A percentile compares a stretch with the other conserved stretches of the same genome.
These are phyloP conservation scores for Eupristina koningsbergeri DNA, from an alignment of 1,140 invertebrate genomes.

Conservation along the genomic window DNA sequence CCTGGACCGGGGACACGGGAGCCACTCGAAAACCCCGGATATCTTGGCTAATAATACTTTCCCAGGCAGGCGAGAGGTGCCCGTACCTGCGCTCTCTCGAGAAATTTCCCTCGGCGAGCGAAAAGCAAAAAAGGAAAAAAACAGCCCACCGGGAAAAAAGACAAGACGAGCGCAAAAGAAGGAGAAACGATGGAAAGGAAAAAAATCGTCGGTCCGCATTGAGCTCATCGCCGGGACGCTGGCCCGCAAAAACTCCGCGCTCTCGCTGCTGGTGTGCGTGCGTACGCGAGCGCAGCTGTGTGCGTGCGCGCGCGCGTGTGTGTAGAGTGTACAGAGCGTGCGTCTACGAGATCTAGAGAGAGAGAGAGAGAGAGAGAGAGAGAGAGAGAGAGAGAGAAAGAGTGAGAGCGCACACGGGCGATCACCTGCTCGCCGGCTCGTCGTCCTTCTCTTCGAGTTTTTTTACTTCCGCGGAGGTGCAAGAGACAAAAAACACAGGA, in stretches of 20 bases:
- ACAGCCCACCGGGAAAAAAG: not conserved
- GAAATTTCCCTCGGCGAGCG: slow-evolving; percentile 33
- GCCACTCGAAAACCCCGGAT: not conserved
- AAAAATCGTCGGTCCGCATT: slow-evolving; percentile 42
- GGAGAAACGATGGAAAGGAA: not conserved
- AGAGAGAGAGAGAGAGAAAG: too few species aligned
- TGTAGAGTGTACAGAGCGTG: too few species aligned
- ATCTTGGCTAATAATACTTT: slow-evolving; percentile 43
- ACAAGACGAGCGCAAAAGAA: not conserved
- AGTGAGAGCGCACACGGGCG: not conserved
- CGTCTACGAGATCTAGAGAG: too few species aligned
- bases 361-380: too few species aligned
- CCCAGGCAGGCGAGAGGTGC: slow-evolving; percentile 10
- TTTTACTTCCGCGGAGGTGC: slow-evolving; percentile 52
- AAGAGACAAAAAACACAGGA: slow-evolving; percentile 44
- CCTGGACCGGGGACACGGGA: too few species aligned
- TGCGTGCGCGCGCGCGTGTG: too few species aligned
- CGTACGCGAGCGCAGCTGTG: not conserved
- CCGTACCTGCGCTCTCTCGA: slow-evolving; percentile 31
- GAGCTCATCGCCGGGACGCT: slow-evolving; percentile 34
- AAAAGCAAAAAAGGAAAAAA: not conserved
- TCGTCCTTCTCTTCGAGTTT: slow-evolving; percentile 43
- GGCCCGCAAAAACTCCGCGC: slow-evolving; percentile 32
- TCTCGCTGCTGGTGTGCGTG: not conserved
- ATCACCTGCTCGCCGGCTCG: slow-evolving; percentile 52